Evolutionary conservation across 2,113 vertebrate genomes (phyloP).

Genomic region (Prionailurus bengalensis): DNA sequence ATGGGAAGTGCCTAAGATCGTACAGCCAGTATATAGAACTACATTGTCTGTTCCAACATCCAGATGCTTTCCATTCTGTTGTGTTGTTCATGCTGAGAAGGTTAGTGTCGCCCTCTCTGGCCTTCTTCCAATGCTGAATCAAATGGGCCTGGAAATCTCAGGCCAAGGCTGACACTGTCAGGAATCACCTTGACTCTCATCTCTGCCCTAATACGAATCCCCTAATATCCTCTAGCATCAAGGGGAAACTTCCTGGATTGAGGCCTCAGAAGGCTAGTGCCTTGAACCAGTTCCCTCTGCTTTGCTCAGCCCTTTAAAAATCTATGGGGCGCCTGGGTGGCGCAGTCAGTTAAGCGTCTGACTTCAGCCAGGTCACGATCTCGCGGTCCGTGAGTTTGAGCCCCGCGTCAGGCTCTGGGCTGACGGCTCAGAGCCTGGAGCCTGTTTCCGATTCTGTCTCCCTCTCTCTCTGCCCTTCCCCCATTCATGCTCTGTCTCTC

Average conservation of each 20-base stretch:
- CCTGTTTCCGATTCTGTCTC: no score
- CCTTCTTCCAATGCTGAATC: not conserved
- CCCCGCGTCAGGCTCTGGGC: no score
- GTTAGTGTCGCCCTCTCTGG: not conserved
- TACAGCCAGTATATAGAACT: not conserved
- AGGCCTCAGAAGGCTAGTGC: not conserved
- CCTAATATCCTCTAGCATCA: not conserved
- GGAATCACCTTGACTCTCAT: not conserved
- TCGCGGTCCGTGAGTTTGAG: no score
- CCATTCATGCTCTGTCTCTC: no score
- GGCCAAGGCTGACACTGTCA: not conserved
- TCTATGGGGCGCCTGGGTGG: no score
- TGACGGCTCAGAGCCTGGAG: no score
- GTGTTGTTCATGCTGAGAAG: not conserved
- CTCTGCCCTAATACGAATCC: not conserved
- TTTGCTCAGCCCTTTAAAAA: not conserved
- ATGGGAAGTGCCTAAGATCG: not conserved
- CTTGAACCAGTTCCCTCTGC: not conserved
- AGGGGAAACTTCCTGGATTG: not conserved
- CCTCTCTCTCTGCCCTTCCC: no score
- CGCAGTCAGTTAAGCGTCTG: no score
- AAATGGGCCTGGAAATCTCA: not conserved
- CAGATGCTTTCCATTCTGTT: not conserved
- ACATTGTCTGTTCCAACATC: not conserved
- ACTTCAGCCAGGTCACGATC: no score